phyloP scores from a whole-genome alignment of 2,888 invertebrate species.

The Pilophorus perplexus region DNA sequence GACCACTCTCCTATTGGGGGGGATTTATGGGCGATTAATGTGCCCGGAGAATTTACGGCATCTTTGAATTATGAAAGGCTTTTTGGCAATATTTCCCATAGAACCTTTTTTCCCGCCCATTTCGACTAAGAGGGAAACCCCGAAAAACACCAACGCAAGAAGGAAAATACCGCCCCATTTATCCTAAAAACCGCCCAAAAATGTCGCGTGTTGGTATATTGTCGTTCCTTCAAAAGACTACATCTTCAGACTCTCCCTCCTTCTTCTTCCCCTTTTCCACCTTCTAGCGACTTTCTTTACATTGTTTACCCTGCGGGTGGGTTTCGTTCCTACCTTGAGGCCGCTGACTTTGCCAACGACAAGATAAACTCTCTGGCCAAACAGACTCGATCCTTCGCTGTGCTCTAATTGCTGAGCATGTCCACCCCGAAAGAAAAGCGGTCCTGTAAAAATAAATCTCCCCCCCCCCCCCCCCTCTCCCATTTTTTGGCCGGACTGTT shows the following conservation, averaged over 20 bases:
- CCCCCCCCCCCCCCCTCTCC: no score
- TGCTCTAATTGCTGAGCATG: constrained; percentile 36
- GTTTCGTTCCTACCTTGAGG: constrained; percentile 7
- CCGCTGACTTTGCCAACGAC: constrained; percentile 17
- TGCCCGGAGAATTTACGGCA: constrained; percentile 14
- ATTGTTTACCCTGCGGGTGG: constrained; percentile 34
- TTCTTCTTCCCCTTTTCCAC: not conserved
- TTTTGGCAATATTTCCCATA: constrained; percentile 34
- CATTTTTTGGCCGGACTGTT: no score
- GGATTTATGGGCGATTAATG: constrained; percentile 29
- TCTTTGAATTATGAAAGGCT: constrained; percentile 34
- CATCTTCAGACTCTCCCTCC: no score
- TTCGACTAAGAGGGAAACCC: constrained; percentile 3
- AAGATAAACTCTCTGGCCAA: constrained; percentile 10
- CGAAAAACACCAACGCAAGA: not conserved
- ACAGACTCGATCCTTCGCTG: not conserved
- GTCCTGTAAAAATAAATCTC: no score
- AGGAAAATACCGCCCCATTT: constrained; percentile 4
- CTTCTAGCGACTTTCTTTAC: not conserved
- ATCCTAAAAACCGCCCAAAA: constrained; percentile 13
- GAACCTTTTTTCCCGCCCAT: not conserved
- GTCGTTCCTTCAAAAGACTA: no score
- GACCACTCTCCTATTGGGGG: not conserved
- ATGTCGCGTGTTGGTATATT: no score
- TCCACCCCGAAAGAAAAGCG: no score